Percentiles rank a stretch among this genome's conserved stretches.
Evolutionary conservation across 2,888 invertebrate species (phyloP).

Genomic region (Gari tellinella): DNA sequence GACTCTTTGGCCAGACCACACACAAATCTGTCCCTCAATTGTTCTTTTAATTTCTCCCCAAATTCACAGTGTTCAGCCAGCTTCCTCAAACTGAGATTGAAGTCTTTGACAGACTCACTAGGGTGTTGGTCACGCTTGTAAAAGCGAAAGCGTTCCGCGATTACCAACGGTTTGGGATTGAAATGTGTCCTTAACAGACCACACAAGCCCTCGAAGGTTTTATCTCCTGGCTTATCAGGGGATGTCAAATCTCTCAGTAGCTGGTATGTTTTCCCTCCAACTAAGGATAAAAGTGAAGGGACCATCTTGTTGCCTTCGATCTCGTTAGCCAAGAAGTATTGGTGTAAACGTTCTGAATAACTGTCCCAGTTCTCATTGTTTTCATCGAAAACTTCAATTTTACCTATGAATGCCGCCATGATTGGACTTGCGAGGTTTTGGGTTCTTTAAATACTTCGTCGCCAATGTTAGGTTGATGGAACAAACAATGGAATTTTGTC

Average conservation of each 20-base stretch:
- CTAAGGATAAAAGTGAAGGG: conserved; percentile 38
- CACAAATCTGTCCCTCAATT: conserved; percentile 54
- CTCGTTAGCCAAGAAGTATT: conserved; percentile 25
- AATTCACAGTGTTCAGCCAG: conserved; percentile 50
- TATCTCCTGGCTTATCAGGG: conserved; percentile 42
- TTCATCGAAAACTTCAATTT: conserved; percentile 13
- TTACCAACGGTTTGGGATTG: conserved; percentile 44
- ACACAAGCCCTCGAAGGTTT: conserved; percentile 36
- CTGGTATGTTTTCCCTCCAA: conserved; percentile 47
- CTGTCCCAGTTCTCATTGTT: conserved; percentile 15
- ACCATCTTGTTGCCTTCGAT: conserved; percentile 29
- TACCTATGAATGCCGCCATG: conserved; percentile 18
- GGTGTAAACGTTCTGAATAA: conserved; percentile 22
- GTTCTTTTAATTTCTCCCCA: conserved; percentile 43
- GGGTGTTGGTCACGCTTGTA: conserved; percentile 45
- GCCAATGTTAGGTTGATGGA: no score
- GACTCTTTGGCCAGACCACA: conserved; percentile 41
- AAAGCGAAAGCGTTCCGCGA: conserved; percentile 54
- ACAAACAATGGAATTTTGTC: no score
- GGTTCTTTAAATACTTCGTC: no score
- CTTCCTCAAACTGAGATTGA: conserved; percentile 46
- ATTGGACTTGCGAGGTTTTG: not conserved
- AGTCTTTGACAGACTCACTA: conserved; percentile 40
- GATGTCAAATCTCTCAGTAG: conserved; percentile 32
- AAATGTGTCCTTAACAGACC: conserved; percentile 31